These are phyloP conservation scores for Hyposmocoma kahamanoa DNA, from an alignment of 1,140 invertebrate species.

Conservation along the genomic window DNA sequence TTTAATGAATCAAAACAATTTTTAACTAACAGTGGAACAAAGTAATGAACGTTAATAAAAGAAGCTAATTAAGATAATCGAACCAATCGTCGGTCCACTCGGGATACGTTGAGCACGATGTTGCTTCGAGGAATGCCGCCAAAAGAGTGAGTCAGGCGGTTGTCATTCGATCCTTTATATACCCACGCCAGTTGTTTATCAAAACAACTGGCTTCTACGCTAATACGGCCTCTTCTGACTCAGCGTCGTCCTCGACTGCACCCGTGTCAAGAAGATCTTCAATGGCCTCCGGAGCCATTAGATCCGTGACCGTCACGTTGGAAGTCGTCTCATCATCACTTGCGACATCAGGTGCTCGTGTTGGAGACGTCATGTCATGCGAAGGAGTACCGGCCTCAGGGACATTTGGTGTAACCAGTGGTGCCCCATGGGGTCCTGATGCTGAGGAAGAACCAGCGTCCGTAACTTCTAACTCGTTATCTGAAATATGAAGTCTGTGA, in stretches of 20 bases:
- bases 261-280: not conserved
- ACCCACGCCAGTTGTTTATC: no score
- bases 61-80: no score
- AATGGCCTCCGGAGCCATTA: not conserved
- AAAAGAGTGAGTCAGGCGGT: no score
- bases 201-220: not conserved
- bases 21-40: no score
- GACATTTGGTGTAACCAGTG: no score
- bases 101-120: no score
- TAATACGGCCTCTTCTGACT: not conserved
- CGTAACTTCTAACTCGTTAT: not conserved
- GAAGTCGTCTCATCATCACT: not conserved
- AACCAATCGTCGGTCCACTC: no score
- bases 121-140: no score
- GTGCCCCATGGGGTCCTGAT: not conserved
- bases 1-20: no score
- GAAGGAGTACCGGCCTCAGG: not conserved
- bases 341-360: not conserved
- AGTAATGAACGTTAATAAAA: no score
- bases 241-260: not conserved
- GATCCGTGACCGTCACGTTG: not conserved
- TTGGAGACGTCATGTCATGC: no score
- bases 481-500: not conserved
- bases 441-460: not conserved
- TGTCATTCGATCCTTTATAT: no score